phyloP scores from a whole-genome alignment of 2,797 vertebrate genomes.

The Gallinago solitaria region DNA sequence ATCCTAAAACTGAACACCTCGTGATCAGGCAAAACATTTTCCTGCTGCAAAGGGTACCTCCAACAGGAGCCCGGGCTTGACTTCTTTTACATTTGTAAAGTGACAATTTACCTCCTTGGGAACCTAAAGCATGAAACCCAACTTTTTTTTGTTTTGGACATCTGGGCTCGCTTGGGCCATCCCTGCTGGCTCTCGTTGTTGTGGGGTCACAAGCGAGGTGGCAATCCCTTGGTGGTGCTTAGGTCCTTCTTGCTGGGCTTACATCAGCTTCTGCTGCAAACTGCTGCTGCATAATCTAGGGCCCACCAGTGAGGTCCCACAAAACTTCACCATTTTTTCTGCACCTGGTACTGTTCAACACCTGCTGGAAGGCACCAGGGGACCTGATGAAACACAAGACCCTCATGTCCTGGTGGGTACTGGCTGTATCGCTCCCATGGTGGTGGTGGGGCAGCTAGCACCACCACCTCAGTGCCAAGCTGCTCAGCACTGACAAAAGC shows the following conservation, averaged over 20 bases:
- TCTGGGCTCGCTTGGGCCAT: neutral
- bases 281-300: neutral
- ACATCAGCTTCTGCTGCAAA: neutral
- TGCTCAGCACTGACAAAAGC: neutral
- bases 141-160: neutral
- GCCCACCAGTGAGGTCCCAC: neutral
- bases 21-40: neutral
- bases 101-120: neutral
- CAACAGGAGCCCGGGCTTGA: neutral
- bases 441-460: neutral
- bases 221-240: neutral
- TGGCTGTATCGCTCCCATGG: accelerated
- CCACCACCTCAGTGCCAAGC: neutral
- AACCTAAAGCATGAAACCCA: neutral
- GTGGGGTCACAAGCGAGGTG: neutral
- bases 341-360: accelerated
- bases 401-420: neutral
- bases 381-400: neutral
- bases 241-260: neutral
- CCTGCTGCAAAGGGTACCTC: neutral
- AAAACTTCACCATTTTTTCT: neutral
- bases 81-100: neutral
- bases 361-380: neutral
- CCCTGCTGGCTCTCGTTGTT: neutral
- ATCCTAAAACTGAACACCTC: neutral